A percentile compares a stretch with the other conserved stretches of the same genome.
phyloP scores from a whole-genome alignment of 2,888 invertebrate genomes.

The Camptogramma bilineatum region DNA sequence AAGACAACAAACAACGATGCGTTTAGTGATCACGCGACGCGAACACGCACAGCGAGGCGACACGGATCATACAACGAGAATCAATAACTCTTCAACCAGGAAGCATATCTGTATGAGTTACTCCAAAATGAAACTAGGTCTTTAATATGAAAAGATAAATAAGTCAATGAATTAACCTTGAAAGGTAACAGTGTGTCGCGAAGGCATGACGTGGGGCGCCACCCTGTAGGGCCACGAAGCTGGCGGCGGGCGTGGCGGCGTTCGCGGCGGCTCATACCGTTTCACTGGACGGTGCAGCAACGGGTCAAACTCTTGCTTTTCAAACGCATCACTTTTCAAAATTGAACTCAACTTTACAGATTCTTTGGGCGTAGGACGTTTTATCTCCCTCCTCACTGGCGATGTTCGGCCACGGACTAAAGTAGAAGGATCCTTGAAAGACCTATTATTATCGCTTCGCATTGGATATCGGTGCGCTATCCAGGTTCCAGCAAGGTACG shows the following conservation, averaged over 20 bases:
- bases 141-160: conserved; percentile 45
- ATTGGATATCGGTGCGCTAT: conserved; percentile 92
- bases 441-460: conserved; percentile 88
- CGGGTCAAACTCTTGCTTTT: conserved; percentile 90
- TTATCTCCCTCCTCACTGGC: conserved; percentile 76
- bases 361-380: conserved; percentile 63
- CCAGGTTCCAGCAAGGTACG: conserved; percentile 92
- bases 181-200: conserved; percentile 89
- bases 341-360: conserved; percentile 81
- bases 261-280: conserved; percentile 90
- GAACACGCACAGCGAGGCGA: conserved; percentile 52
- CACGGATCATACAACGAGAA: conserved; percentile 58
- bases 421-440: conserved; percentile 78
- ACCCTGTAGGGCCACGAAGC: conserved; percentile 76
- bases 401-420: conserved; percentile 64
- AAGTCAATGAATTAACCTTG: conserved; percentile 86
- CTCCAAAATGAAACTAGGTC: conserved; percentile 76
- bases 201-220: conserved; percentile 80
- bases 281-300: conserved; percentile 90
- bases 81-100: conserved; percentile 64
- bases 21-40: conserved; percentile 57
- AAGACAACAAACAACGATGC: conserved; percentile 44
- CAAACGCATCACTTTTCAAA: conserved; percentile 82
- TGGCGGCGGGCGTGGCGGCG: conserved; percentile 82
- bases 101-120: conserved; percentile 57